Conservation (phyloP, 2,888 invertebrate species). For the Eupithecia vulgata region DNA sequence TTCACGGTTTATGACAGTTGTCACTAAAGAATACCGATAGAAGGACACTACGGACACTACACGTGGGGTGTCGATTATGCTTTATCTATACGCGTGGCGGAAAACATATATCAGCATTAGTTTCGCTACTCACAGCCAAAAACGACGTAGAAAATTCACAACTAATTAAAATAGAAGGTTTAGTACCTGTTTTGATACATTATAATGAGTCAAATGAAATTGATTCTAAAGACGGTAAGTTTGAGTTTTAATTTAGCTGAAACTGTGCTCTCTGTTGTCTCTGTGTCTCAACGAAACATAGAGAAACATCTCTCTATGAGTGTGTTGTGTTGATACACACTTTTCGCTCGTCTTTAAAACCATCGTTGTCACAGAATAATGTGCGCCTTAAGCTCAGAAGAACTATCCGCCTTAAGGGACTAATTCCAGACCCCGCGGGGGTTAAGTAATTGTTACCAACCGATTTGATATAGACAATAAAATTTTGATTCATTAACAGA, state of each 20-base stretch:
- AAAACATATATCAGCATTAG: background rate
- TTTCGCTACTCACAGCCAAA: background rate
- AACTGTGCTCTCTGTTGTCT: background rate
- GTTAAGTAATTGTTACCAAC: background rate
- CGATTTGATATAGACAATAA: background rate
- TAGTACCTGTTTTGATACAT: background rate
- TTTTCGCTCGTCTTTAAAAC: background rate
- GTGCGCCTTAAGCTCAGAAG: background rate
- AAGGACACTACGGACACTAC: slow-evolving; percentile 14
- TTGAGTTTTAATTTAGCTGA: too few relatives aligned
- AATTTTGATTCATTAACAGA: background rate
- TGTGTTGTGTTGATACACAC: background rate
- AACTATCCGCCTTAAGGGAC: background rate
- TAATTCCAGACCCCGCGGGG: background rate
- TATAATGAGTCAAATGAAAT: background rate
- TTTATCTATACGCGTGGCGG: background rate
- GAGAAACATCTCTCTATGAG: too few relatives aligned
- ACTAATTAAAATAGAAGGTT: background rate
- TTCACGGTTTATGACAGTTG: slow-evolving; percentile 23
- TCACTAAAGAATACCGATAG: slow-evolving; percentile 20
- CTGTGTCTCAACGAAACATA: background rate
- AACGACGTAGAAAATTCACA: too few relatives aligned
- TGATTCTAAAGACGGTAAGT: background rate
- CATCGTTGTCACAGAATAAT: background rate
- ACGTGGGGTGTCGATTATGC: slow-evolving; percentile 20